Percentiles rank a stretch among this genome's conserved stretches.
phyloP scores from a whole-genome alignment of 2,888 invertebrate species.

The Allygus modestus region DNA sequence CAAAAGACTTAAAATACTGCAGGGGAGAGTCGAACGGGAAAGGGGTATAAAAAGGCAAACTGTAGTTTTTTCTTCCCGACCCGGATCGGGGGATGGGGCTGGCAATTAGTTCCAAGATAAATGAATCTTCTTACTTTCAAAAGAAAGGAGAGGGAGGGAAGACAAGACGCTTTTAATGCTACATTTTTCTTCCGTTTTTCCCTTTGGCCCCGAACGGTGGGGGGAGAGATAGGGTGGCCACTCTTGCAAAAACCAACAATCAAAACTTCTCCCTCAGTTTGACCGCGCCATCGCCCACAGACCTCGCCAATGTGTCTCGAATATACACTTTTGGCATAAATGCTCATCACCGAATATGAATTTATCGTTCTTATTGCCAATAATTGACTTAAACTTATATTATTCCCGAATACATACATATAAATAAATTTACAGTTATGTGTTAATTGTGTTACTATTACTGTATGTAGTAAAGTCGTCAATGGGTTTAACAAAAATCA shows the following conservation, averaged over 20 bases:
- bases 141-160: conserved; percentile 61
- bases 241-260: conserved; percentile 58
- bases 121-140: conserved; percentile 67
- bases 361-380: no score
- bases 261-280: conserved; percentile 47
- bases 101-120: conserved; percentile 67
- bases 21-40: conserved; percentile 47
- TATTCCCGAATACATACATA: no score
- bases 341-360: no score
- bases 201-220: conserved; percentile 18
- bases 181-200: conserved; percentile 58
- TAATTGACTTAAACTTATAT: no score
- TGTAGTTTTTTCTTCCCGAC: conserved; percentile 64
- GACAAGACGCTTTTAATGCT: conserved; percentile 58
- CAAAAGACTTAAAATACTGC: conserved; percentile 57
- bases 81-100: conserved; percentile 64
- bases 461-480: no score
- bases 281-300: conserved; percentile 20
- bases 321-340: no score
- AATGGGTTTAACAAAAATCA: no score
- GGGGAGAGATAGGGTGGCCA: conserved; percentile 15
- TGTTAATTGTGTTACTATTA: no score
- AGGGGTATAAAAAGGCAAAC: conserved; percentile 65
- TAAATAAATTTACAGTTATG: no score
- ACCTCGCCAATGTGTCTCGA: background rate